Base-by-base conservation (phyloP, 2,797 vertebrate genomes). In the Hippocampus kuda region DNA sequence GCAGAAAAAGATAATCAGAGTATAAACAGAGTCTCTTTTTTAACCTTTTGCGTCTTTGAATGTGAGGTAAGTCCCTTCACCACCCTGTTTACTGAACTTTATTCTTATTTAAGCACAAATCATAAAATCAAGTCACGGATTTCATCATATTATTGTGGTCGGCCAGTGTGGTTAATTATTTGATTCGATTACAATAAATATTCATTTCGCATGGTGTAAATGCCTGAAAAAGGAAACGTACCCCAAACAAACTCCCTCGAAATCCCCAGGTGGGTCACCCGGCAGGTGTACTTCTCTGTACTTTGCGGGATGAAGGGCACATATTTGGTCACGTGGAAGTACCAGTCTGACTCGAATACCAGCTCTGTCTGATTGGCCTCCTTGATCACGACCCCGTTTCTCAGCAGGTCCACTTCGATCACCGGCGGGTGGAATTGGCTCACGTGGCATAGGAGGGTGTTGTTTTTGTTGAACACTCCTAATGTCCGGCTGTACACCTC, bases 371-470 rank as follows among this genome's bases (percentile, higher is more conserved):
- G 41, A 0, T 27, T 34, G 56, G 30, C 34, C 13, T 26, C 7
- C 8, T 18, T 5, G 12, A 68, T 20, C 54, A 26, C n/a, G 15
- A 18, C 34, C 1, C 41, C n/a, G 7, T 68, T 44, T 12, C 15
- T 68, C 54, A 46, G 53, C 22, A 68, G 56, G 7, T 68, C 53
- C 15, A 68, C 16, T 22, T 16, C 26, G 56, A 68, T 68, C 54
- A 38, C 24, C 15, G 67, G 67, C 9, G 67, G 67, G 15, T 68
- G 15, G 67, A 68, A 68, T n/a, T 46, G 46, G 67, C 41, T 68
- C 7, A 48, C 56, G 42, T 68, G 56, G 56, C 67, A 68, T 8
- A 68, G 20, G 15, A 68, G 54, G 41, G 41, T 18, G 56, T 68
- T 68, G 15, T 13, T 7, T 59, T 68, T 59, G 5, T 22, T 53